Evolutionary conservation across 2,888 invertebrate genomes (phyloP).

Genomic region (Leptogaster cylindrica): DNA sequence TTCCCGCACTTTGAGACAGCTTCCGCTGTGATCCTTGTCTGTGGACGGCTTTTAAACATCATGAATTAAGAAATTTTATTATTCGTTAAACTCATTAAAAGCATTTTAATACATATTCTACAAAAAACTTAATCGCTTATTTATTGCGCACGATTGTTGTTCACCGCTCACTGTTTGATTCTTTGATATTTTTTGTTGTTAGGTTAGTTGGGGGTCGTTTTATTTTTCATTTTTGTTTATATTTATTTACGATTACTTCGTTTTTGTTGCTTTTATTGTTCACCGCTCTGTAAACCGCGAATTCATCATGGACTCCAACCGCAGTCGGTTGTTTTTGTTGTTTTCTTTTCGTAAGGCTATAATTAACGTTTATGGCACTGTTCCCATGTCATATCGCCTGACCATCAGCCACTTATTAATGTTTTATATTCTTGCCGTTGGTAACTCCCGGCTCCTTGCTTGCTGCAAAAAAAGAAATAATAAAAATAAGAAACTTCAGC

Average conservation of each 20-base stretch:
- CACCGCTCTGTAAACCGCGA: not conserved
- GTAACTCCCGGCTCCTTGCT: too few relatives aligned
- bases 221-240: too few relatives aligned
- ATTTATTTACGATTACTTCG: not conserved
- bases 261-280: not conserved
- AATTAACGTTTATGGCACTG: conserved; percentile 26
- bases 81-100: conserved; percentile 13
- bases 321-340: too few relatives aligned
- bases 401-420: conserved; percentile 24
- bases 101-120: conserved; percentile 22
- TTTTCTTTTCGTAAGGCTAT: not conserved
- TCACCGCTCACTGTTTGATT: too few relatives aligned
- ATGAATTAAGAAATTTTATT: conserved; percentile 36
- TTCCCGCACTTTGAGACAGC: too few relatives aligned
- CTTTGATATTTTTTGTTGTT: too few relatives aligned
- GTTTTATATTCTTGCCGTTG: conserved; percentile 3
- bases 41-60: not conserved
- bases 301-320: too few relatives aligned
- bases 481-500: too few relatives aligned
- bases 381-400: conserved; percentile 19
- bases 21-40: too few relatives aligned
- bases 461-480: too few relatives aligned
- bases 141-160: not conserved
- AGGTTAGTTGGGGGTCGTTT: not conserved
- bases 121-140: conserved; percentile 31